These are phyloP conservation scores for Meloidogyne floridensis DNA, from an alignment of 1,140 invertebrate species.

Conservation along the genomic window DNA sequence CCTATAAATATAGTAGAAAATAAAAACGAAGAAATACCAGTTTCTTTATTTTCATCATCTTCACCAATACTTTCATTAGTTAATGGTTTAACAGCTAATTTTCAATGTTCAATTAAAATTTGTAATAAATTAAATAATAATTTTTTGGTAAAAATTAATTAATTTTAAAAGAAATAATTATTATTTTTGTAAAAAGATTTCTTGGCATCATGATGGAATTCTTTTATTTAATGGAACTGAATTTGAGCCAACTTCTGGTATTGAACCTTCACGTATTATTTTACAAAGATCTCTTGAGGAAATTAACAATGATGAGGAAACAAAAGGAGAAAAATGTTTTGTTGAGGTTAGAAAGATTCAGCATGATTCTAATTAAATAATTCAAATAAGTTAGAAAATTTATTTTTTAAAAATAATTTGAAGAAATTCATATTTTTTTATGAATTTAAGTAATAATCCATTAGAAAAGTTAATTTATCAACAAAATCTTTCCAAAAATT, in stretches of 20 bases:
- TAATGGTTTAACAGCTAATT: constrained; percentile 43
- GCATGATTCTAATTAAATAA: too few relatives aligned
- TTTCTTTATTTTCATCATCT: constrained; percentile 8
- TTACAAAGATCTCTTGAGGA: constrained; percentile 33
- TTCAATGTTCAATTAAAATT: constrained; percentile 43
- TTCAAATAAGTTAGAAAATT: too few relatives aligned
- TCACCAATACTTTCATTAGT: constrained; percentile 30
- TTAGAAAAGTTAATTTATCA: too few relatives aligned
- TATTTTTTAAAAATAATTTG: too few relatives aligned
- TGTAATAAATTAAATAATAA: constrained; percentile 23
- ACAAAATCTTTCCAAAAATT: too few relatives aligned
- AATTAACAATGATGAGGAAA: neutral
- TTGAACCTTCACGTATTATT: constrained; percentile 47
- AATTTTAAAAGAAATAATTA: neutral
- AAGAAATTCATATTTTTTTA: too few relatives aligned
- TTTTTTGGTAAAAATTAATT: neutral
- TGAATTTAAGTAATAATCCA: too few relatives aligned
- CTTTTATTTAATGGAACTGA: constrained; percentile 52
- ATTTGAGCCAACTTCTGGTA: constrained; percentile 47
- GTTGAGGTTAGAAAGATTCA: too few relatives aligned
- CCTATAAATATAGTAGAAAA: neutral
- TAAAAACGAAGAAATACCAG: neutral
- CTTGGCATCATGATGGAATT: constrained; percentile 52
- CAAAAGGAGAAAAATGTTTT: neutral
- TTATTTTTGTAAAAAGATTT: constrained; percentile 31